Evolutionary conservation across 2,113 vertebrate species (phyloP).

Genomic region (Crotophaga sulcirostris): DNA sequence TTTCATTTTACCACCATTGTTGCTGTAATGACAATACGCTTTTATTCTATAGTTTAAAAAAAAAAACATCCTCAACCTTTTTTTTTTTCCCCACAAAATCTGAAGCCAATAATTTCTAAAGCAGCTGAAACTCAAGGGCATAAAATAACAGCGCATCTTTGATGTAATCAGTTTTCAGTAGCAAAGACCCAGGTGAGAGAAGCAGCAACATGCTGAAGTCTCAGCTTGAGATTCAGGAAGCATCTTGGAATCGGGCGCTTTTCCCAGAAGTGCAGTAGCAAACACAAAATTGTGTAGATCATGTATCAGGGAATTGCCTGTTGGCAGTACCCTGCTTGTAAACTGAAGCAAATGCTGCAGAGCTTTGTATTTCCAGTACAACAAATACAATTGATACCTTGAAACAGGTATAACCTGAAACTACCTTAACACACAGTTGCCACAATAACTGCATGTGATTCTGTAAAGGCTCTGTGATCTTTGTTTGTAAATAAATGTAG

Average conservation of each 20-base stretch:
- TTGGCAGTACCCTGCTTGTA: background rate
- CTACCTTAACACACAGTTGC: background rate
- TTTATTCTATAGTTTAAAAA: background rate
- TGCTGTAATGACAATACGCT: background rate
- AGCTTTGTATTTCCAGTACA: background rate
- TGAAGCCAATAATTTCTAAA: background rate
- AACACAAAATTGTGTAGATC: background rate
- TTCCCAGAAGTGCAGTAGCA: background rate
- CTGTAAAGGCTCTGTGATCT: background rate
- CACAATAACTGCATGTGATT: background rate
- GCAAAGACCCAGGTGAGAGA: background rate
- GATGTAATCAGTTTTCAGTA: background rate
- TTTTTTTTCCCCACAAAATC: background rate
- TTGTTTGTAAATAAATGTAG: background rate
- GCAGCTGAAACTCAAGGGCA: background rate
- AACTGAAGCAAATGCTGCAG: background rate
- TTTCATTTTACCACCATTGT: background rate
- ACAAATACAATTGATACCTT: background rate
- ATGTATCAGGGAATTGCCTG: background rate
- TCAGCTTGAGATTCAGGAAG: slow-evolving; percentile 9
- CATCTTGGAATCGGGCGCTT: background rate
- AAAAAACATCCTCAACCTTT: background rate
- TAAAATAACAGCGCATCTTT: background rate
- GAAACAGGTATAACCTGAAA: background rate
- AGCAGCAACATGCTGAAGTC: background rate